These are phyloP conservation scores for Chironomus tepperi DNA, from an alignment of 1,140 invertebrate species.

Conservation along the genomic window DNA sequence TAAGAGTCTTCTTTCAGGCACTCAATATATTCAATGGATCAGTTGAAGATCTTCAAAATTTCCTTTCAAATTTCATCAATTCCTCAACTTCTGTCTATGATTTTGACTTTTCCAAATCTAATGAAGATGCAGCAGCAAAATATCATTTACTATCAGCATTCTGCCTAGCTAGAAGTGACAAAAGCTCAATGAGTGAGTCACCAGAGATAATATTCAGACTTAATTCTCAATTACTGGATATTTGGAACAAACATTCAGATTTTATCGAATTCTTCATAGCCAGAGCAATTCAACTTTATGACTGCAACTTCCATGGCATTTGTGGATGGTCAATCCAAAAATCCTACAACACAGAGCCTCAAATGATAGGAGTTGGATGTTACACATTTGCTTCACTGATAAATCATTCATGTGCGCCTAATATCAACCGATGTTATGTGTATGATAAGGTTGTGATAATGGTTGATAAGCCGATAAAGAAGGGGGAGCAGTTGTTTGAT, in stretches of 20 bases:
- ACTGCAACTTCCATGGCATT: background rate
- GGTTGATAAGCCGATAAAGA: constrained; percentile 20
- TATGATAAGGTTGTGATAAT: background rate
- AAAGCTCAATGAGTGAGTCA: background rate
- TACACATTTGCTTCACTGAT: constrained; percentile 11
- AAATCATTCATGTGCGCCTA: constrained; percentile 23
- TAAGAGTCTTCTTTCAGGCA: constrained; percentile 1
- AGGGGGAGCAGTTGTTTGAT: constrained; percentile 24
- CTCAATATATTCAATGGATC: background rate
- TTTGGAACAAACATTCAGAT: background rate
- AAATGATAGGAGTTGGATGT: constrained; percentile 5
- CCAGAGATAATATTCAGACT: background rate
- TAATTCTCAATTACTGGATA: background rate
- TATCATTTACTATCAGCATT: background rate
- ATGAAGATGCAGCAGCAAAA: background rate
- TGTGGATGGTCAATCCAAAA: background rate
- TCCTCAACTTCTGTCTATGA: background rate
- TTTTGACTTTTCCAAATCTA: background rate
- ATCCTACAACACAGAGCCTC: background rate
- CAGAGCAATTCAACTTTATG: background rate
- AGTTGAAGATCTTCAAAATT: background rate
- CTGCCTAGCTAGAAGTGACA: background rate
- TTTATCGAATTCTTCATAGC: background rate
- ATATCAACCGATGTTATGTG: background rate
- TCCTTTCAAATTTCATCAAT: background rate